phyloP scores from a whole-genome alignment of 2,888 invertebrate genomes.

The Tipula vernalis region DNA sequence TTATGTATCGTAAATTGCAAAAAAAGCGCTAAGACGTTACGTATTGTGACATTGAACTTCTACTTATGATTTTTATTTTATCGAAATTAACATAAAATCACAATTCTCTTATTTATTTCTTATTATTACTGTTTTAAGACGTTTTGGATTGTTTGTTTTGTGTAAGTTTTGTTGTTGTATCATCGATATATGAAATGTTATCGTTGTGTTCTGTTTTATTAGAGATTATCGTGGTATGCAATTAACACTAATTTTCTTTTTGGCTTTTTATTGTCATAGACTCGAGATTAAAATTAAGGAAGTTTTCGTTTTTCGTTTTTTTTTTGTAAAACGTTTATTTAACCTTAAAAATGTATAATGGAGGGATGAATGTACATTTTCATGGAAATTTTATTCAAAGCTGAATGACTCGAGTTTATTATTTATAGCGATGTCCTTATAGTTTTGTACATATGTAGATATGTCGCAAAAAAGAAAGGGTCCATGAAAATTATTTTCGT shows the following conservation, averaged over 20 bases:
- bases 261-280: too few relatives aligned
- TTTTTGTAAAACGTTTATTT: neutral
- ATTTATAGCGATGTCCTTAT: neutral
- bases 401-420: neutral
- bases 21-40: neutral
- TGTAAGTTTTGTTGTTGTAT: too few relatives aligned
- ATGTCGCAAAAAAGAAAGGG: too few relatives aligned
- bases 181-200: neutral
- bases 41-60: neutral
- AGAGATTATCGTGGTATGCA: neutral
- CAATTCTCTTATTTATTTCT: neutral
- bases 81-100: neutral
- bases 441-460: too few relatives aligned
- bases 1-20: neutral
- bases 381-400: neutral
- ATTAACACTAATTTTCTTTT: too few relatives aligned
- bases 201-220: neutral
- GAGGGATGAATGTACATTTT: neutral
- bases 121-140: neutral
- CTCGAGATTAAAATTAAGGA: neutral
- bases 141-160: neutral
- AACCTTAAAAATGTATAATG: neutral
- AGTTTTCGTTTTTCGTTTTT: neutral
- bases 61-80: neutral
- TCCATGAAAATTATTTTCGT: too few relatives aligned